phyloP scores from a whole-genome alignment of 1,140 invertebrate genomes.

The Stenopsyche tienmushanensis region DNA sequence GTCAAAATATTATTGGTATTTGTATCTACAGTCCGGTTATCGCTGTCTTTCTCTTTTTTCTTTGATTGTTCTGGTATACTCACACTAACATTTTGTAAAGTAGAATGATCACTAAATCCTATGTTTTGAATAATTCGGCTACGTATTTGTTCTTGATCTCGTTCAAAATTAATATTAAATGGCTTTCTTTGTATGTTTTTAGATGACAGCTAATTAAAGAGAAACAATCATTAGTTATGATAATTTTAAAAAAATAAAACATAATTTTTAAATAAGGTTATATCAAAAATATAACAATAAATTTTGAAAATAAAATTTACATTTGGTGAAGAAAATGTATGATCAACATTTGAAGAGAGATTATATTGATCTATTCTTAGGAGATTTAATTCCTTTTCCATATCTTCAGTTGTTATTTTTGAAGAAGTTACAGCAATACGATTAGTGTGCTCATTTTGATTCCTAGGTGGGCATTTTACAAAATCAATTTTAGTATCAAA shows the following conservation, averaged over 20 bases:
- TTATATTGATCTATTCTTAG: conserved; percentile 45
- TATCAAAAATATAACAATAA: conserved; percentile 4
- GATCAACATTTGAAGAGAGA: conserved; percentile 4
- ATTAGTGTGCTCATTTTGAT: conserved; percentile 26
- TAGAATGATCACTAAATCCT: conserved; percentile 6
- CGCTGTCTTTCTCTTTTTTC: conserved; percentile 22
- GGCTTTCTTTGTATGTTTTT: background rate
- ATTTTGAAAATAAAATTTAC: conserved; percentile 1
- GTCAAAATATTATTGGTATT: conserved; percentile 18
- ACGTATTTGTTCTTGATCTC: conserved; percentile 27
- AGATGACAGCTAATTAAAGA: conserved; percentile 9
- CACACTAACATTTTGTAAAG: background rate
- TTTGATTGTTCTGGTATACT: background rate
- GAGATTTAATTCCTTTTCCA: conserved; percentile 52
- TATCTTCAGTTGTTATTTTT: conserved; percentile 51
- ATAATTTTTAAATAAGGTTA: background rate
- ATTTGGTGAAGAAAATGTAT: too few relatives aligned
- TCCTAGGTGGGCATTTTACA: conserved; percentile 35
- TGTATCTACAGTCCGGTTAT: conserved; percentile 20
- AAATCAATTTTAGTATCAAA: conserved; percentile 27
- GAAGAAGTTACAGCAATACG: conserved; percentile 29
- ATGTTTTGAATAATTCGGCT: conserved; percentile 23
- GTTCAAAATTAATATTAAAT: conserved; percentile 22
- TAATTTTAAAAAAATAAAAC: background rate
- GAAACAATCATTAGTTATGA: too few relatives aligned